Base-by-base conservation (phyloP, 2,113 vertebrate genomes). In the Cichladusa arquata region DNA sequence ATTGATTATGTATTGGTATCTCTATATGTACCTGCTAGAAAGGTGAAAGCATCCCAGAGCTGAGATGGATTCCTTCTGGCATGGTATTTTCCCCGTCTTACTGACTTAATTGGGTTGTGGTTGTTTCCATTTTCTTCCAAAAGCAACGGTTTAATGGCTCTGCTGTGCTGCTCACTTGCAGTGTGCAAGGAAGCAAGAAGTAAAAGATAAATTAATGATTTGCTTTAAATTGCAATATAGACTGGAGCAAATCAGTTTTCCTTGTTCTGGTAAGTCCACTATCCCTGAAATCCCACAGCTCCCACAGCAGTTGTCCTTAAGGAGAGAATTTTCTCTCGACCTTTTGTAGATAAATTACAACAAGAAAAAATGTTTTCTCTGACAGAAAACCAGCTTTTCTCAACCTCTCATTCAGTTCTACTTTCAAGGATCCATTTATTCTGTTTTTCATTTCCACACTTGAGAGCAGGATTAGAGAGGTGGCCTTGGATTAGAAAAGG, bases 91-190 rank as follows among this genome's bases (percentile, higher is more conserved):
- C 71, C 42, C 40, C 19, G 62, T 51, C 29, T 86, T 73, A 31
- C 38, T 66, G 58, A 77, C 26, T 80, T 93, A 88, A 90, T 77
- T 92, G 65, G n/a, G 50, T 65, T 74, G 53, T 81, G 20, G 50
- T 88, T 90, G 66, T 70, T 90, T 66, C 74, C 29, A 47, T 94
- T 95, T 81, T 79, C 72, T 90, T 87, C 54, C 50, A 60, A 72
- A 71, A 95, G 53, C 62, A 47, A 6, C 47, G 31, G 15, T 88
- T 81, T 83, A 81, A 74, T 86, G 82, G 51, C 61, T 84, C 4
- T 62, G 71, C 86, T 86, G 25, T 69, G 29, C 84, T 78, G 50
- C 84, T 94, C 76, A 90, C 90, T 67, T 77, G 62, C 65, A 72
- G 69, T 20, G 66, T 65, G 38, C 50, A 77, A 73, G 88, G 50